These are phyloP conservation scores for Isichthys henryi DNA, from an alignment of 2,113 vertebrate species.

Conservation along the genomic window DNA sequence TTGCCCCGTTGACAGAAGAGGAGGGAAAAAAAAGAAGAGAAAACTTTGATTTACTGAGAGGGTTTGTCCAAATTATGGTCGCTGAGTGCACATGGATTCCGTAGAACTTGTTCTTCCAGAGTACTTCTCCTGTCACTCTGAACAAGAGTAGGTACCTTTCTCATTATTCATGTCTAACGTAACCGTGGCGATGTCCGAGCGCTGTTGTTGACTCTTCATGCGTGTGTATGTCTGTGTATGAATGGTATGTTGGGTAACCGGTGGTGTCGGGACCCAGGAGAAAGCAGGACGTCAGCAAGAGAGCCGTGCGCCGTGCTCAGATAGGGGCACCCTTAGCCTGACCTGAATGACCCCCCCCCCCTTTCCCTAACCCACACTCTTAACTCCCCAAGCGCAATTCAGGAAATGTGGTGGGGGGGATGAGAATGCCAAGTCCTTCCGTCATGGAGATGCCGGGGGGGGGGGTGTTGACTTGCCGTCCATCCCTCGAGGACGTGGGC, in stretches of 20 bases:
- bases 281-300: not conserved
- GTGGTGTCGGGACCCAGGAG: not conserved
- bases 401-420: not conserved
- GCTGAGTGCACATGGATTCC: slow-evolving; percentile 92
- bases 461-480: slow-evolving; percentile 22
- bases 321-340: not conserved
- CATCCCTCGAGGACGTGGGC: not conserved
- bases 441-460: not conserved
- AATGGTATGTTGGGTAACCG: slow-evolving; percentile 46
- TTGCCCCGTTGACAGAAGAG: slow-evolving; percentile 41
- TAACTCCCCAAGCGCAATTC: not conserved
- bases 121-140: slow-evolving; percentile 97
- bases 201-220: slow-evolving; percentile 34
- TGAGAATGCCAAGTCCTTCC: not conserved
- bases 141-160: slow-evolving; percentile 98
- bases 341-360: not conserved
- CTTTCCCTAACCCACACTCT: not conserved
- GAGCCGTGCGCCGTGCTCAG: not conserved
- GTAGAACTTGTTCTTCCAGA: slow-evolving; percentile 96
- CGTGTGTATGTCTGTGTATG: not conserved
- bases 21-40: slow-evolving; percentile 53
- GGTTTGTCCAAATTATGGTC: slow-evolving; percentile 77
- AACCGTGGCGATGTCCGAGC: slow-evolving; percentile 46
- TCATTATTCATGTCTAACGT: slow-evolving; percentile 47
- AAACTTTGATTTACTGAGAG: slow-evolving; percentile 85